These are phyloP conservation scores for Reticulitermes speratus DNA, from an alignment of 1,140 invertebrate species.

Conservation along the genomic window DNA sequence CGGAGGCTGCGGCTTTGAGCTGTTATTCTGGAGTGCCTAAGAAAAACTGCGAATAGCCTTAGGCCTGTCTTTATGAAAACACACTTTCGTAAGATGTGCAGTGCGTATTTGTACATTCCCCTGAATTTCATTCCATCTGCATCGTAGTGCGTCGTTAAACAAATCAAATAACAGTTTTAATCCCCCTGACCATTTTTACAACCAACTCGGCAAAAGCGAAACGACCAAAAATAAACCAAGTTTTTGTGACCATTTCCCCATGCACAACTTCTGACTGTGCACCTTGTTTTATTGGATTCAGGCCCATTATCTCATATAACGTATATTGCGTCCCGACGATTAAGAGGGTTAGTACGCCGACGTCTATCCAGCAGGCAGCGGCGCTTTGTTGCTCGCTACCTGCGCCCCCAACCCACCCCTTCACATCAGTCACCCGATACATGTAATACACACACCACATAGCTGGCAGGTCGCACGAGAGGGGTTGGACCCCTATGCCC, in stretches of 20 bases:
- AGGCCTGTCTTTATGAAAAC: too few relatives aligned
- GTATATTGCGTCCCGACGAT: constrained; percentile 14
- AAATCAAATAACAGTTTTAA: constrained; percentile 8
- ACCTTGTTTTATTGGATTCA: constrained; percentile 13
- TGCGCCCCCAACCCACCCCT: not conserved
- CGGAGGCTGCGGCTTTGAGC: too few relatives aligned
- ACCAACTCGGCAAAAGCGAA: not conserved
- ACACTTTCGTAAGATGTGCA: too few relatives aligned
- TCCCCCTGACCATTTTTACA: not conserved
- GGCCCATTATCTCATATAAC: not conserved
- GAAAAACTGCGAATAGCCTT: too few relatives aligned
- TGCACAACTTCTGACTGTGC: not conserved
- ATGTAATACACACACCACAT: constrained; percentile 16
- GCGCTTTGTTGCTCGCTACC: constrained; percentile 12
- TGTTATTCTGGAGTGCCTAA: too few relatives aligned
- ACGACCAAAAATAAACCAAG: not conserved
- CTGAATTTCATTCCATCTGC: not conserved
- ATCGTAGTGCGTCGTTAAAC: not conserved
- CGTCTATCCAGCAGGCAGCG: constrained; percentile 11
- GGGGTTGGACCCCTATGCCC: not conserved
- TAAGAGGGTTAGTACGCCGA: constrained; percentile 5
- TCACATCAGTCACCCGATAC: constrained; percentile 14
- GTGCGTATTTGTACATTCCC: too few relatives aligned
- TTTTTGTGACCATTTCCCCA: not conserved
- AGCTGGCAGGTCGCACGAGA: constrained; percentile 8